Evolutionary conservation across 1,140 invertebrate genomes (phyloP).

Genomic region (Pseudomyrmex concolor): DNA sequence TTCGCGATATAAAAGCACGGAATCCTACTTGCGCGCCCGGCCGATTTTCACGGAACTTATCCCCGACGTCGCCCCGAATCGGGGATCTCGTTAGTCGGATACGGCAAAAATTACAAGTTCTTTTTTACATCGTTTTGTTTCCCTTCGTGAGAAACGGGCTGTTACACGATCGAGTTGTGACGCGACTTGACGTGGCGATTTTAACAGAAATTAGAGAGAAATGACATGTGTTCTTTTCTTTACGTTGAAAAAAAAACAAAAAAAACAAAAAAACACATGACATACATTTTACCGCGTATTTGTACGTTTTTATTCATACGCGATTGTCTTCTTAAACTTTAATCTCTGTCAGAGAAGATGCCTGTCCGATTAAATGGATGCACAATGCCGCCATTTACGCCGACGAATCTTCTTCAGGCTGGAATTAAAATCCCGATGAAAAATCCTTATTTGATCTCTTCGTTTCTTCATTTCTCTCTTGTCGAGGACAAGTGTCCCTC

Average conservation of each 20-base stretch:
- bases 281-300: not conserved
- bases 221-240: too few relatives aligned
- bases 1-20: slow-evolving; percentile 77
- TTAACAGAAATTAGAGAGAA: not conserved
- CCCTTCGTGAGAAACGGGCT: too few relatives aligned
- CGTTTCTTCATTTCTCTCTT: slow-evolving; percentile 70
- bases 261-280: not conserved
- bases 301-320: not conserved
- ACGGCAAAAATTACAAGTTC: slow-evolving; percentile 20
- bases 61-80: slow-evolving; percentile 47
- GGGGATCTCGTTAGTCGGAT: slow-evolving; percentile 9
- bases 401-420: slow-evolving; percentile 37
- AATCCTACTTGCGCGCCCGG: slow-evolving; percentile 66
- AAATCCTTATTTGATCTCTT: slow-evolving; percentile 70
- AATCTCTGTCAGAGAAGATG: not conserved
- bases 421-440: slow-evolving; percentile 69
- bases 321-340: not conserved
- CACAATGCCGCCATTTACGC: slow-evolving; percentile 20
- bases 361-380: not conserved
- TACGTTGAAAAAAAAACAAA: too few relatives aligned
- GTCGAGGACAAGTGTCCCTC: slow-evolving; percentile 49
- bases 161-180: not conserved
- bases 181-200: not conserved
- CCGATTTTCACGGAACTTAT: slow-evolving; percentile 71
- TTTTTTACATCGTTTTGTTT: not conserved